Percentiles rank a stretch among this genome's conserved stretches.
Evolutionary conservation across 2,888 invertebrate genomes (phyloP).

Genomic region (Troides aeacus): DNA sequence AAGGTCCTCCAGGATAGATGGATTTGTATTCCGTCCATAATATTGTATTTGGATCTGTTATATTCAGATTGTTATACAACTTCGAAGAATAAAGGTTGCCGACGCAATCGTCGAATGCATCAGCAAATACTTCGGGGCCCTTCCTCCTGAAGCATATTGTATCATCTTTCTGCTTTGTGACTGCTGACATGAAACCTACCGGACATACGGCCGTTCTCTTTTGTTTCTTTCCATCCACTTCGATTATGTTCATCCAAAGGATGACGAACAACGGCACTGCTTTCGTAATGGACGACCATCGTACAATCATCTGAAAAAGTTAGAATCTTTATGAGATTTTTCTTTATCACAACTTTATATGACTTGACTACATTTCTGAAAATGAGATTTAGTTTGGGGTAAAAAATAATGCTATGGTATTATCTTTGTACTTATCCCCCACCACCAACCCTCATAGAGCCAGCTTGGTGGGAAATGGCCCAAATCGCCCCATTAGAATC

Average conservation of each 20-base stretch:
- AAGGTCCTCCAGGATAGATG: conserved; percentile 66
- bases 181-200: conserved; percentile 57
- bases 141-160: conserved; percentile 64
- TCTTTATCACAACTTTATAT: no score
- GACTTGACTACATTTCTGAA: no score
- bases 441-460: no score
- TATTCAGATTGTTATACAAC: conserved; percentile 50
- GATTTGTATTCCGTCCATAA: conserved; percentile 72
- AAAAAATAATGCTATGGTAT: no score
- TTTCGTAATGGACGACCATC: conserved; percentile 35
- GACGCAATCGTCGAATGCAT: conserved; percentile 60
- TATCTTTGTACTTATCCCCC: no score
- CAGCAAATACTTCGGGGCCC: conserved; percentile 59
- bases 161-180: conserved; percentile 39
- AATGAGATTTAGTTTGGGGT: no score
- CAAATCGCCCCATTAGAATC: no score
- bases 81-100: conserved; percentile 61
- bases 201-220: conserved; percentile 51
- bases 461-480: no score
- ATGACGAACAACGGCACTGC: conserved; percentile 40
- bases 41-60: conserved; percentile 46
- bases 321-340: not conserved
- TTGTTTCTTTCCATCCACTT: conserved; percentile 40
- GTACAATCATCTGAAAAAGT: conserved; percentile 55
- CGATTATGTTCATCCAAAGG: conserved; percentile 38